phyloP scores from a whole-genome alignment of 2,113 vertebrate genomes.

The Anguilla rostrata region DNA sequence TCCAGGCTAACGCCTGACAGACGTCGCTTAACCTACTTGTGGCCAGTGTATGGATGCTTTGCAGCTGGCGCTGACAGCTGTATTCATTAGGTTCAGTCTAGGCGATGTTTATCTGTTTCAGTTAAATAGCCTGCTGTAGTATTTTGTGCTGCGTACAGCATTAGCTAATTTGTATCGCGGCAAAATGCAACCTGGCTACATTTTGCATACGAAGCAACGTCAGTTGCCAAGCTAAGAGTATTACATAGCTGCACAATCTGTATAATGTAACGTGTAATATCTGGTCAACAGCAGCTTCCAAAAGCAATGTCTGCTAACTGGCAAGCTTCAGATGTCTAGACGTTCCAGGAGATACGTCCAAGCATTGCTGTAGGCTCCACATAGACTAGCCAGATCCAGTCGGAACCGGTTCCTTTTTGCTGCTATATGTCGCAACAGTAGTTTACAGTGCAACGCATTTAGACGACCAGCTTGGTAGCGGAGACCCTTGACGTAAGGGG shows the following conservation, averaged over 20 bases:
- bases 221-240: neutral
- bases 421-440: slow-evolving; percentile 9
- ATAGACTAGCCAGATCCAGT: slow-evolving; percentile 54
- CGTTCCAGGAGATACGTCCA: neutral
- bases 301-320: neutral
- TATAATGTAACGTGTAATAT: neutral
- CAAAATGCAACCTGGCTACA: neutral
- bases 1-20: neutral
- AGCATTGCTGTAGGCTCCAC: neutral
- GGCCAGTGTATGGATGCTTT: neutral
- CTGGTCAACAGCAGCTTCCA: neutral
- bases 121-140: neutral
- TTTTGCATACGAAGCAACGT: neutral
- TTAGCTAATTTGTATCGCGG: neutral
- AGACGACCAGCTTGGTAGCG: neutral
- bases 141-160: neutral
- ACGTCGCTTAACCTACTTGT: neutral
- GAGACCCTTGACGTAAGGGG: neutral
- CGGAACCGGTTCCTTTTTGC: slow-evolving; percentile 47
- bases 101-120: neutral
- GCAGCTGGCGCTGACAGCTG: neutral
- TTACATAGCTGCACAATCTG: neutral
- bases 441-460: neutral
- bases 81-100: neutral
- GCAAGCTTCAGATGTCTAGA: neutral